phyloP scores from a whole-genome alignment of 2,113 vertebrate genomes.

The Rafetus swinhoei region DNA sequence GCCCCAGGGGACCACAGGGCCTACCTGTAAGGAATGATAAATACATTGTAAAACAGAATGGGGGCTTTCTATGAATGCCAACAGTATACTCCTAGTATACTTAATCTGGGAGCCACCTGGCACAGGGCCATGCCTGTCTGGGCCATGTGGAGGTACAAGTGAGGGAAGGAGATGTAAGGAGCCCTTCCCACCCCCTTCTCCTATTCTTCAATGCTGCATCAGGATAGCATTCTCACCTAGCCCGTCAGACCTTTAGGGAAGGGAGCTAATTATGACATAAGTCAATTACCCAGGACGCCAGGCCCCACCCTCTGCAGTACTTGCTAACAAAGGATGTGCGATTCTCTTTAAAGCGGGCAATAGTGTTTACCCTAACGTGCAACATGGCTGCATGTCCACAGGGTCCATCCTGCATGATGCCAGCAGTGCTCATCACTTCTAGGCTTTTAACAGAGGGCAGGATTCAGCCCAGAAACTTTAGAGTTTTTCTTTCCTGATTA shows the following conservation, averaged over 20 bases:
- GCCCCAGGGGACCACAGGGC: conserved; percentile 88
- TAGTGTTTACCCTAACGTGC: neutral
- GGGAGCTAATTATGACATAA: neutral
- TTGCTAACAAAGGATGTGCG: neutral
- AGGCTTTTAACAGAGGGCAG: neutral
- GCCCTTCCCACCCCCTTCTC: neutral
- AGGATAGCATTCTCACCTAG: rapidly evolving
- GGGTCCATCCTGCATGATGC: neutral
- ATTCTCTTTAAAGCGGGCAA: neutral
- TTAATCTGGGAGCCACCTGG: neutral
- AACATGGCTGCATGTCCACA: neutral
- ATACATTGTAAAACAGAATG: neutral
- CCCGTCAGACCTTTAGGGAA: neutral
- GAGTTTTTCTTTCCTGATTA: neutral
- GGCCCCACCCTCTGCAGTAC: neutral
- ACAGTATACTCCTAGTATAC: neutral
- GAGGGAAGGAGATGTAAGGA: neutral
- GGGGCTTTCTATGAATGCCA: neutral
- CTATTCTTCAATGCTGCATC: neutral
- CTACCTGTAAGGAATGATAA: conserved; percentile 82
- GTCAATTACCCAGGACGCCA: neutral
- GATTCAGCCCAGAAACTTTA: neutral
- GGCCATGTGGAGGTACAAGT: rapidly evolving
- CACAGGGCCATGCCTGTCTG: neutral
- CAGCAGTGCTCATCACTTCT: neutral